Evolutionary conservation across 2,113 vertebrate species (phyloP), one percentile per base, ranked within the genome.

Genomic region (Eonycteris spelaea): DNA sequence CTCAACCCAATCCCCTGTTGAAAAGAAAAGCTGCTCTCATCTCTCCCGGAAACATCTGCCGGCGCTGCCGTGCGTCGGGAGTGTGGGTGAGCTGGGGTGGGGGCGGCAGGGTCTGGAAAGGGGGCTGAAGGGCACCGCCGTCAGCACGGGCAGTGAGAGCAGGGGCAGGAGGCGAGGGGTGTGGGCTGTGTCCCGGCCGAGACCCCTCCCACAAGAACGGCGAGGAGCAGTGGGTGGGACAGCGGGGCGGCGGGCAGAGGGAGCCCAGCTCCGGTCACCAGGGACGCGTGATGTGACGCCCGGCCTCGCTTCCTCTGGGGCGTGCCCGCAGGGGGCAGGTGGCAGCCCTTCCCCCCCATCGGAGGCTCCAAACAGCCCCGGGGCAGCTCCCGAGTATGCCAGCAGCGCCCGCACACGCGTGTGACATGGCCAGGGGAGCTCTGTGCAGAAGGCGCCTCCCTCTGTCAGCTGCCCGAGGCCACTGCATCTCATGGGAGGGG

Each of bases 351-450:
- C n/a, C n/a, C n/a, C n/a, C n/a, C 28, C 30, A 24, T 7, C 12
- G 12, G 35, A 22, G n/a, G 18, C 63, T 7, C 21, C 57, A 0
- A 1, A 30, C 4, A 3, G 8, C 26, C 80, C 77, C 65, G 24
- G 16, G 22, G 57, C 7, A 22, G 57, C 3, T 10, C 57, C 57
- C 8, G 57, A 59, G 57, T 24, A 22, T 24, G 55, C 7, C 57
- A 24, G 6, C 55, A 10, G 57, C 0, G 18, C 7, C 1, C 2
- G n/a, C 12, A 5, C 10, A 1, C 0, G 0, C 3, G 15, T 8
- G 57, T 14, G 67, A 10, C 7, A 26, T 1, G 18, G 90, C 55
- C 28, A n/a, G 1, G 10, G 38, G 43, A 13, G 45, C 35, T 38
- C 3, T 5, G 6, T 15, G 82, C 40, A n/a, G 77, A 55, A 24